Percentiles rank a stretch among this genome's conserved stretches.
These are phyloP conservation scores for Kradibia gibbosae DNA, from an alignment of 1,140 invertebrate species.

Conservation along the genomic window DNA sequence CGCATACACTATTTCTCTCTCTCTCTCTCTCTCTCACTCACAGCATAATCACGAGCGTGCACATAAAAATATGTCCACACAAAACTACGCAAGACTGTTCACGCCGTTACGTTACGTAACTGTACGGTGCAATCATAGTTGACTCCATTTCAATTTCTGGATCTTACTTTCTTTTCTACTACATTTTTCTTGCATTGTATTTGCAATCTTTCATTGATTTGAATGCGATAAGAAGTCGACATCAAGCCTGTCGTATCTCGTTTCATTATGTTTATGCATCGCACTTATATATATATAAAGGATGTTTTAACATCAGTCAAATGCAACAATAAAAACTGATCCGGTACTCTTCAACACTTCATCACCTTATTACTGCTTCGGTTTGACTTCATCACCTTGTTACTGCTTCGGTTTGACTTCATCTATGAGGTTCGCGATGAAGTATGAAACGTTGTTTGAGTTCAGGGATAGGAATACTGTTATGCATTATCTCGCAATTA, in stretches of 20 bases:
- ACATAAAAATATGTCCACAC: neutral
- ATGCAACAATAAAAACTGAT: constrained; percentile 34
- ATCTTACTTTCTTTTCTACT: constrained; percentile 7
- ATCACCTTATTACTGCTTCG: no score
- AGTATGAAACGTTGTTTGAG: no score
- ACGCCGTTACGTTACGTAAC: constrained; percentile 43
- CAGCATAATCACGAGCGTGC: neutral
- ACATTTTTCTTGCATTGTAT: neutral
- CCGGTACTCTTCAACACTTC: constrained; percentile 5
- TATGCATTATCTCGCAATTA: no score
- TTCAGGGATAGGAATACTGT: no score
- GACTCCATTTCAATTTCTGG: neutral
- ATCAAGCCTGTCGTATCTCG: constrained; percentile 22
- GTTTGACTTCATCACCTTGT: no score
- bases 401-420: no score
- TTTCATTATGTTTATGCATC: constrained; percentile 16
- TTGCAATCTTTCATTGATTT: neutral
- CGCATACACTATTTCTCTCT: no score
- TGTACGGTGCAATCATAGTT: constrained; percentile 19
- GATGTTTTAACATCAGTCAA: constrained; percentile 12
- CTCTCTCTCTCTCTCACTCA: no score
- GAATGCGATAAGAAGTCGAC: no score
- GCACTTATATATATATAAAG: constrained; percentile 17
- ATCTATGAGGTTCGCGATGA: no score
- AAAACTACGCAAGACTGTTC: constrained; percentile 33